Conservation (phyloP, 2,888 invertebrate genomes). For the Psylliodes chrysocephalus region DNA sequence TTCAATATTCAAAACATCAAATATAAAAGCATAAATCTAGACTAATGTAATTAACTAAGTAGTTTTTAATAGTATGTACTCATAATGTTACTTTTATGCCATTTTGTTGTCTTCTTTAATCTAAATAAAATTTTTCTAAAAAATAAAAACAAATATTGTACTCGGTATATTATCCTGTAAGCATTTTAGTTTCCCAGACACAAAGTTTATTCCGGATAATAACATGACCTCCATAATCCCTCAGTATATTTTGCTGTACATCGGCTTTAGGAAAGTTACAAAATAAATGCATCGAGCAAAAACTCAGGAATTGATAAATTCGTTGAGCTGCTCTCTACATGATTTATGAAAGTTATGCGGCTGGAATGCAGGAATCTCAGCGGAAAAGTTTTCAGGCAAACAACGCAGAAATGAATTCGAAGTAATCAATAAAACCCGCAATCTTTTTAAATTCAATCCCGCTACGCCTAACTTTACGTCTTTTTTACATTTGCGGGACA, state of each 20-base stretch:
- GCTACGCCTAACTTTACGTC: neutral
- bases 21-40: too few relatives aligned
- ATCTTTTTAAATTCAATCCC: constrained; percentile 7
- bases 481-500: neutral
- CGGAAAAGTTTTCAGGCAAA: constrained; percentile 18
- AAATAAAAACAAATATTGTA: too few relatives aligned
- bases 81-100: too few relatives aligned
- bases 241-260: neutral
- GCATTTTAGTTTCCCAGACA: too few relatives aligned
- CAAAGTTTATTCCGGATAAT: too few relatives aligned
- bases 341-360: constrained; percentile 33
- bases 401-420: constrained; percentile 26
- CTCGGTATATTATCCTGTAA: too few relatives aligned
- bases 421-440: constrained; percentile 26
- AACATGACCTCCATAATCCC: too few relatives aligned
- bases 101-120: too few relatives aligned
- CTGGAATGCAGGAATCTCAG: constrained; percentile 20
- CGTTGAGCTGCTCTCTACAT: constrained; percentile 16
- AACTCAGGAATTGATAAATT: constrained; percentile 24
- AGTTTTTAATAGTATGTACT: too few relatives aligned
- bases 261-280: constrained; percentile 6
- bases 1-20: too few relatives aligned
- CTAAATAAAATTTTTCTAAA: too few relatives aligned
- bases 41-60: too few relatives aligned
- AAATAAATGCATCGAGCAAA: constrained; percentile 18